phyloP scores from a whole-genome alignment of 1,140 invertebrate species.

The Drosophila parabipectinata region DNA sequence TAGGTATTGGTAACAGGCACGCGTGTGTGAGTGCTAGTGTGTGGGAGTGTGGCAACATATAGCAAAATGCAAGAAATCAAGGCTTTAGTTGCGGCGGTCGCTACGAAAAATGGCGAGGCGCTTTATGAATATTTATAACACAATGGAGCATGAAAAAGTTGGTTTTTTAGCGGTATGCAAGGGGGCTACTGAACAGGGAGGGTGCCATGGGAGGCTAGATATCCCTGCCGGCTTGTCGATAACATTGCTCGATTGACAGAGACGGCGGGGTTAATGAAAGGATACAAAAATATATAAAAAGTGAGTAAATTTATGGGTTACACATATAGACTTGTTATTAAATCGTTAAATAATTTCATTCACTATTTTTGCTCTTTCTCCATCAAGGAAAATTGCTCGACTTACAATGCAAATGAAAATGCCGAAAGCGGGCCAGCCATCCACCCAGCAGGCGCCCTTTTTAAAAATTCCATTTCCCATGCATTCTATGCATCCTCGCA shows the following conservation, averaged over 20 bases:
- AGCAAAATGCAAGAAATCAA: constrained; percentile 73
- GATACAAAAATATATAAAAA: constrained; percentile 14
- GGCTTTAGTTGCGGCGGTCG: constrained; percentile 67
- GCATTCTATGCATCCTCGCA: constrained; percentile 31
- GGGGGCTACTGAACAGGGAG: no score
- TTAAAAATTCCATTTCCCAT: constrained; percentile 23
- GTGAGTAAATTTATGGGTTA: not conserved
- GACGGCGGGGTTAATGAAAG: constrained; percentile 24
- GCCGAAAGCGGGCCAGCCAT: constrained; percentile 9
- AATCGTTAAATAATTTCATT: not conserved
- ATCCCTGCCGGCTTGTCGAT: constrained; percentile 52
- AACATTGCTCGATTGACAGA: constrained; percentile 42
- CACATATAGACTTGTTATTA: not conserved
- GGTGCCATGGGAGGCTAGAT: not conserved
- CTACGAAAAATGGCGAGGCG: constrained; percentile 63
- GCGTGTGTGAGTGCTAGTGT: not conserved
- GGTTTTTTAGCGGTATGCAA: constrained; percentile 19
- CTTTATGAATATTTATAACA: constrained; percentile 80
- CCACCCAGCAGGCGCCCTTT: not conserved
- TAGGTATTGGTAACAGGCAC: constrained; percentile 65
- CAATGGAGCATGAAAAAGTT: constrained; percentile 78
- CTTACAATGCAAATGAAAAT: constrained; percentile 53
- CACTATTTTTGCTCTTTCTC: not conserved
- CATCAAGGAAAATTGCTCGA: constrained; percentile 9
- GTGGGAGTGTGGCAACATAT: constrained; percentile 11